Percentiles rank a stretch among this genome's conserved stretches.
phyloP scores from a whole-genome alignment of 2,888 invertebrate species.

The Zeuzera pyrina region DNA sequence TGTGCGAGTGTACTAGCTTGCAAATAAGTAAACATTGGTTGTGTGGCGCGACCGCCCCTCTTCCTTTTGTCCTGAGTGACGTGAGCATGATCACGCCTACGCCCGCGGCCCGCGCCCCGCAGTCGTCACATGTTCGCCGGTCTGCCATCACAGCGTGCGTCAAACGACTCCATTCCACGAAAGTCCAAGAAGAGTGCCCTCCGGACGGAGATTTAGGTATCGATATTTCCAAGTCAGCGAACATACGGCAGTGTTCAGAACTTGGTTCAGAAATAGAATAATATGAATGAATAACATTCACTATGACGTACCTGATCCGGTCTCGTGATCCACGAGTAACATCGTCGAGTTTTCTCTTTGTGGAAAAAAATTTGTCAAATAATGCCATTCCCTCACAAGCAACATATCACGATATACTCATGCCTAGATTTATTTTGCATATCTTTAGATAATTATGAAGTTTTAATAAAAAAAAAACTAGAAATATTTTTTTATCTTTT shows the following conservation, averaged over 20 bases:
- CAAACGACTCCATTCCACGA: constrained; percentile 22
- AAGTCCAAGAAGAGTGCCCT: constrained; percentile 28
- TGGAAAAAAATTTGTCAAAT: constrained; percentile 80
- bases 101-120: constrained; percentile 34
- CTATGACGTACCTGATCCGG: constrained; percentile 64
- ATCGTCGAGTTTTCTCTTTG: constrained; percentile 72
- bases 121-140: constrained; percentile 42
- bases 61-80: constrained; percentile 43
- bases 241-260: constrained; percentile 22
- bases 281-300: constrained; percentile 45
- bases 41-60: constrained; percentile 48
- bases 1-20: constrained; percentile 63
- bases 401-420: constrained; percentile 33
- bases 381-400: constrained; percentile 77
- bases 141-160: constrained; percentile 44
- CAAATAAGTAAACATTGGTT: constrained; percentile 59
- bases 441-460: neutral
- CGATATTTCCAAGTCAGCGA: constrained; percentile 16
- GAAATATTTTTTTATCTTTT: constrained; percentile 15
- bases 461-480: constrained; percentile 1
- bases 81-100: constrained; percentile 37
- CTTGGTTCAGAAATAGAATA: constrained; percentile 43
- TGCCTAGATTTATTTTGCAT: neutral
- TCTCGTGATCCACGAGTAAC: constrained; percentile 49
- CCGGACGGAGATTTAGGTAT: constrained; percentile 7